Percentiles rank a stretch among this genome's conserved stretches.
These are phyloP conservation scores for Piaya cayana DNA, from an alignment of 2,113 vertebrate genomes.

Conservation along the genomic window DNA sequence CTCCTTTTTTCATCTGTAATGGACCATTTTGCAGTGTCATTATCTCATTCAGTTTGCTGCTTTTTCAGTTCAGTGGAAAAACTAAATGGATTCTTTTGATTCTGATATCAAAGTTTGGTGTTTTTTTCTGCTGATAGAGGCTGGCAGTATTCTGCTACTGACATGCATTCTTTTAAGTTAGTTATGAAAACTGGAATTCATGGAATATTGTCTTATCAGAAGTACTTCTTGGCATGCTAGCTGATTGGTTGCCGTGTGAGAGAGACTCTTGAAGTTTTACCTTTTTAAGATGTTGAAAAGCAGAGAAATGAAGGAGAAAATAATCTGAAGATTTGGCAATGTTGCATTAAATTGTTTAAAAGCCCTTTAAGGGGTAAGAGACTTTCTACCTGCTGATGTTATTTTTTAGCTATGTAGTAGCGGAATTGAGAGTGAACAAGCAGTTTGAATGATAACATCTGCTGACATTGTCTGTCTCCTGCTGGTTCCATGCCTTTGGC, in stretches of 20 bases:
- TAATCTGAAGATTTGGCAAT: background rate
- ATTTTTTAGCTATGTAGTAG: background rate
- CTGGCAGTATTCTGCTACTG: background rate
- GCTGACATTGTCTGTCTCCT: background rate
- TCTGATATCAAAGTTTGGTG: background rate
- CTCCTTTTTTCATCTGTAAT: background rate
- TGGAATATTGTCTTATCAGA: background rate
- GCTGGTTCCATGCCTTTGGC: background rate
- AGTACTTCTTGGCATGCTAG: background rate
- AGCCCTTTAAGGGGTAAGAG: background rate
- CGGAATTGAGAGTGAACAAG: background rate
- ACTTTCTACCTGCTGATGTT: background rate
- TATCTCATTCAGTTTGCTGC: background rate
- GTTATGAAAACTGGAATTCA: background rate
- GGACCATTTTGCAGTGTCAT: background rate
- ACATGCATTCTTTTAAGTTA: background rate
- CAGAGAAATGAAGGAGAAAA: background rate
- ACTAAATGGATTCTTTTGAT: background rate
- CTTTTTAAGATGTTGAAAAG: background rate
- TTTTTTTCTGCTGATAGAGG: background rate
- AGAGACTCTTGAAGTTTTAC: background rate
- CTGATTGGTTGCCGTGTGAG: background rate
- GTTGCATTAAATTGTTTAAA: background rate
- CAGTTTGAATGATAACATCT: background rate
- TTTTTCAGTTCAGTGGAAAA: background rate